Evolutionary conservation across 2,888 invertebrate species (phyloP).

Genomic region (Nudaria mundana): DNA sequence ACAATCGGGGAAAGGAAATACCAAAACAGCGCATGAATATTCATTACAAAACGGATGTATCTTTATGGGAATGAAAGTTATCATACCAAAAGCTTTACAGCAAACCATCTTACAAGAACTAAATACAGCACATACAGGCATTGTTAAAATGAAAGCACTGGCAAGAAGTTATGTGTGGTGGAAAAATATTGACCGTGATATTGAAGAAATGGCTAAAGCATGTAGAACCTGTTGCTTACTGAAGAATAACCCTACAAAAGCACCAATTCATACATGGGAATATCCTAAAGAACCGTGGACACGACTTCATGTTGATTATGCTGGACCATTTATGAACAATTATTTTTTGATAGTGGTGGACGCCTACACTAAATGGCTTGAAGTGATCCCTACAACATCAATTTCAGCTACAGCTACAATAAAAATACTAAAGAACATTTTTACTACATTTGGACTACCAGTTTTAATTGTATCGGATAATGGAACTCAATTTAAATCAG

Average conservation of each 20-base stretch:
- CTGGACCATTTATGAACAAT: background rate
- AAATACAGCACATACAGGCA: background rate
- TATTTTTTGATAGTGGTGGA: background rate
- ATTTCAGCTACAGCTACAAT: background rate
- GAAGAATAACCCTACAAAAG: background rate
- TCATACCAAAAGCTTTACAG: background rate
- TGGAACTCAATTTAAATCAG: background rate
- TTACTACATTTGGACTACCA: background rate
- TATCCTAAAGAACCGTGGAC: background rate
- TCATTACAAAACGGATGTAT: background rate
- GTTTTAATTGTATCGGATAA: background rate
- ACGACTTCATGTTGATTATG: background rate
- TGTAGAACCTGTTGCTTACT: background rate
- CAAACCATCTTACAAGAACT: background rate
- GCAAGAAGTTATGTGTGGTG: constrained; percentile 23
- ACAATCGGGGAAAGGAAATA: background rate
- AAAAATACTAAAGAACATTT: background rate
- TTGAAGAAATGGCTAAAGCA: background rate
- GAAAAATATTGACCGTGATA: constrained; percentile 8
- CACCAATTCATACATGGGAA: background rate
- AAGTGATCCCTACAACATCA: background rate
- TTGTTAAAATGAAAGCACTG: constrained; percentile 29
- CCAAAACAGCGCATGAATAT: background rate
- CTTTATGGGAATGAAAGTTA: background rate
- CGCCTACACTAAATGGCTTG: background rate